These are phyloP conservation scores for Melanotaenia maccullochi DNA, from an alignment of 2,797 vertebrate species.

Conservation along the genomic window DNA sequence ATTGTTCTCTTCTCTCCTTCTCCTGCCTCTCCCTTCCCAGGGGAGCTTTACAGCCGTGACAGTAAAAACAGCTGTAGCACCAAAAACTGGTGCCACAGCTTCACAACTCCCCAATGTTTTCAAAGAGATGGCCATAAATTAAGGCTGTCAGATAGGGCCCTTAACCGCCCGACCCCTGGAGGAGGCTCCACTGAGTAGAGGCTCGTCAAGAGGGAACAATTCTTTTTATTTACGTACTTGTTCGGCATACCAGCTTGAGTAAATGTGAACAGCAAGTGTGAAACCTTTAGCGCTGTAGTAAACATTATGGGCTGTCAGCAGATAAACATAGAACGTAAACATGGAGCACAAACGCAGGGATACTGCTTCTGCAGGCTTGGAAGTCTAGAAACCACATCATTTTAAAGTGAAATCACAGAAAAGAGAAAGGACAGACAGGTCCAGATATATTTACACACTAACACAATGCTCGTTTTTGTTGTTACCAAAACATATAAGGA, in stretches of 20 bases:
- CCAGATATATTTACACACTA: not conserved
- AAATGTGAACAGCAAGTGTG: constrained; percentile 54
- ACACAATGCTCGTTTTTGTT: not conserved
- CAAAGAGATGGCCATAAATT: constrained; percentile 75
- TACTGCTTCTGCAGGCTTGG: constrained; percentile 11
- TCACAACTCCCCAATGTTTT: constrained; percentile 72
- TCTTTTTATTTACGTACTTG: constrained; percentile 63
- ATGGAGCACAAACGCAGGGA: constrained; percentile 10
- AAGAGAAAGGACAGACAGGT: not conserved
- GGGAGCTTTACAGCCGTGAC: constrained; percentile 78
- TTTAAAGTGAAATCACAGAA: not conserved
- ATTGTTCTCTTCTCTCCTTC: constrained; percentile 56
- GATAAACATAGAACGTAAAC: constrained; percentile 37
- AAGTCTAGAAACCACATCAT: not conserved
- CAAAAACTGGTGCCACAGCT: constrained; percentile 71
- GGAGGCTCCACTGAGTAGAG: constrained; percentile 49
- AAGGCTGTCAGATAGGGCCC: constrained; percentile 55
- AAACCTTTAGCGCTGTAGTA: constrained; percentile 52
- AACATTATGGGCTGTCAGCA: constrained; percentile 44
- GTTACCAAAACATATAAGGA: not conserved
- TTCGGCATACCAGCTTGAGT: constrained; percentile 39
- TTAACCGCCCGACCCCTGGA: constrained; percentile 63
- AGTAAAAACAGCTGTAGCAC: constrained; percentile 83
- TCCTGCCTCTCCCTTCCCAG: constrained; percentile 60
- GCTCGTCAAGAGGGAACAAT: constrained; percentile 55